Evolutionary conservation across 2,888 invertebrate genomes (phyloP), one percentile per base, ranked within the genome.

Genomic region (Hydrotaea cyrtoneurina): DNA sequence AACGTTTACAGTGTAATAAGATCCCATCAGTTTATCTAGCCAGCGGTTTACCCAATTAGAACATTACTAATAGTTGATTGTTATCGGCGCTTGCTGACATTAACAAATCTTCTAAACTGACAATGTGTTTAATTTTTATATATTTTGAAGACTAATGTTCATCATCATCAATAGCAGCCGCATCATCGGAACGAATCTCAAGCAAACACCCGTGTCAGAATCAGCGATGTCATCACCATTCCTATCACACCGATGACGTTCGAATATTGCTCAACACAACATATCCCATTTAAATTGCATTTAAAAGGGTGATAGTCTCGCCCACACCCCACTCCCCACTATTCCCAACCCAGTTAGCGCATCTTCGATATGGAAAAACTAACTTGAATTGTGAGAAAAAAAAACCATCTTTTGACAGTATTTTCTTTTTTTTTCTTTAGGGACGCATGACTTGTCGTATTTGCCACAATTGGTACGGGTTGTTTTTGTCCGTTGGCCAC

Each of bases 231-330:
- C 43, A 69, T 69, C 69, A 13, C 50, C 39, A 66, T 64, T 21
- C 19, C 55, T 21, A 46, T 69, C 46, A 46, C 46, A 69, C 23
- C 69, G 69, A 46, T 69, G 69, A 69, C 69, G 69, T 69, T 69
- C 23, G 69, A 46, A 69, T 66, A 66, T 69, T 46, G 23, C 69
- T 46, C 69, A 69, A 43, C 21, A 23, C 2, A 39, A 23, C 2
- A 76, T n/a, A 78, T 78, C 10, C 72, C 69, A 79, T 62, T 76
- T 73, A 79, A 82, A 79, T 82, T 82, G 66, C 69, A 79, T 85
- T 81, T 57, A 46, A 2, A 43, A 39, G 69, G 10, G 2, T 21
- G 23, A 8, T 46, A 43, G 39, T 66, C 2, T 19, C 46, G 21
- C n/a, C 50, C 50, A 15, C 1, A 3, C n/a, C 50, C 55, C 26